A percentile compares a stretch with the other conserved stretches of the same genome.
phyloP scores from a whole-genome alignment of 2,797 vertebrate genomes.

The Fistularia commersonii region DNA sequence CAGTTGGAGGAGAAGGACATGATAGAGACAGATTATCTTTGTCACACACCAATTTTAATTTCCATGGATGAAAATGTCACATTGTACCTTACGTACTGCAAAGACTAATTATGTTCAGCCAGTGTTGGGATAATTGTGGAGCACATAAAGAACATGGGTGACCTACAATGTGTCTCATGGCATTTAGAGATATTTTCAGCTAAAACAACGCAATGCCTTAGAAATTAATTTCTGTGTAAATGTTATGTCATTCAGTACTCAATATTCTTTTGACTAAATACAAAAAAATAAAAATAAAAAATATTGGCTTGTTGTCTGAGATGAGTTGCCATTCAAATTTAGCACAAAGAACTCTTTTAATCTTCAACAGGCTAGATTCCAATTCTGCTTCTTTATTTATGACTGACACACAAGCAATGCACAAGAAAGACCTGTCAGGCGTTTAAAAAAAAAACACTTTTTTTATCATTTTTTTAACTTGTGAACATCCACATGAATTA shows the following conservation, averaged over 20 bases:
- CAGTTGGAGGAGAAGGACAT: neutral
- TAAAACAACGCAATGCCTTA: constrained; percentile 26
- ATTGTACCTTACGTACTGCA: constrained; percentile 22
- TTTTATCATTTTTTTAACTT: constrained; percentile 49
- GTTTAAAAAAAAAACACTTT: constrained; percentile 50
- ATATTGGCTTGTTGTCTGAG: constrained; percentile 31
- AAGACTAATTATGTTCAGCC: constrained; percentile 46
- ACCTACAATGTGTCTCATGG: constrained; percentile 34
- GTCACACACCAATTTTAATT: constrained; percentile 24
- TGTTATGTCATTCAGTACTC: too few relatives aligned
- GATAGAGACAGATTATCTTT: constrained; percentile 3
- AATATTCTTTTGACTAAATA: too few relatives aligned
- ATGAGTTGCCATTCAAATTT: constrained; percentile 28
- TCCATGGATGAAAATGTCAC: constrained; percentile 50
- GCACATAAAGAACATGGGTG: constrained; percentile 27
- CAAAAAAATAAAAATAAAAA: too few relatives aligned
- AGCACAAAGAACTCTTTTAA: constrained; percentile 34
- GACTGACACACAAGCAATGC: constrained; percentile 30
- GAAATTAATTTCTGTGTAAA: constrained; percentile 11
- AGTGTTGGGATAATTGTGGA: constrained; percentile 37
- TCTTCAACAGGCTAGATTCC: constrained; percentile 32
- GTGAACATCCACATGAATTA: constrained; percentile 35
- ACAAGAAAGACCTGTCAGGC: constrained; percentile 40
- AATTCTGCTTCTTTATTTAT: constrained; percentile 45
- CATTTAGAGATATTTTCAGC: constrained; percentile 38